These are phyloP conservation scores for Xestia sexstrigata DNA, from an alignment of 2,888 invertebrate species.

Conservation along the genomic window DNA sequence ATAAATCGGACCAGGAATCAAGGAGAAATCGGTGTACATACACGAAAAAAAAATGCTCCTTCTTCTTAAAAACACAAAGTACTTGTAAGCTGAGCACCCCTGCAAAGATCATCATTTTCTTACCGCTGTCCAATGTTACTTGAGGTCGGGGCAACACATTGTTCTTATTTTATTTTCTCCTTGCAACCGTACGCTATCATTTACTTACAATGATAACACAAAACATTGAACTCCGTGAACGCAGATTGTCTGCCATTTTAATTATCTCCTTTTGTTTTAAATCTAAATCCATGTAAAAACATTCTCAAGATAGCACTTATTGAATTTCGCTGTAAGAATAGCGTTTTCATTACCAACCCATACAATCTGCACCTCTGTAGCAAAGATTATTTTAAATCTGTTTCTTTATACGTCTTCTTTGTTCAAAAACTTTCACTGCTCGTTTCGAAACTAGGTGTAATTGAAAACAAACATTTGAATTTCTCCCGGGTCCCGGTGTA, in stretches of 20 bases:
- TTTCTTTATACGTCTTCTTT: constrained; percentile 32
- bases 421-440: constrained; percentile 20
- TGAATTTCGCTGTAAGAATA: constrained; percentile 34
- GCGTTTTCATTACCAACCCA: constrained; percentile 10
- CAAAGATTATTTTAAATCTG: constrained; percentile 22
- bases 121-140: not conserved
- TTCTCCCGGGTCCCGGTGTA: constrained; percentile 20
- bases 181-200: not conserved
- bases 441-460: constrained; percentile 42
- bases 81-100: too few species aligned
- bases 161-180: not conserved
- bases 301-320: constrained; percentile 34
- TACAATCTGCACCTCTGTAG: constrained; percentile 7
- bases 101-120: not conserved
- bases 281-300: constrained; percentile 8
- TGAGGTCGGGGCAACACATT: not conserved
- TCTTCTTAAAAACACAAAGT: too few species aligned
- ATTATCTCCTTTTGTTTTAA: constrained; percentile 5
- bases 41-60: not conserved
- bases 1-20: too few species aligned
- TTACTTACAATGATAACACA: not conserved
- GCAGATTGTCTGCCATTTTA: constrained; percentile 14
- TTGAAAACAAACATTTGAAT: constrained; percentile 64
- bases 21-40: not conserved
- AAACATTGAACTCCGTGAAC: not conserved